Percentiles rank a stretch among this genome's conserved stretches.
These are phyloP conservation scores for Cirrhinus mrigala DNA, from an alignment of 2,797 vertebrate genomes.

Conservation along the genomic window DNA sequence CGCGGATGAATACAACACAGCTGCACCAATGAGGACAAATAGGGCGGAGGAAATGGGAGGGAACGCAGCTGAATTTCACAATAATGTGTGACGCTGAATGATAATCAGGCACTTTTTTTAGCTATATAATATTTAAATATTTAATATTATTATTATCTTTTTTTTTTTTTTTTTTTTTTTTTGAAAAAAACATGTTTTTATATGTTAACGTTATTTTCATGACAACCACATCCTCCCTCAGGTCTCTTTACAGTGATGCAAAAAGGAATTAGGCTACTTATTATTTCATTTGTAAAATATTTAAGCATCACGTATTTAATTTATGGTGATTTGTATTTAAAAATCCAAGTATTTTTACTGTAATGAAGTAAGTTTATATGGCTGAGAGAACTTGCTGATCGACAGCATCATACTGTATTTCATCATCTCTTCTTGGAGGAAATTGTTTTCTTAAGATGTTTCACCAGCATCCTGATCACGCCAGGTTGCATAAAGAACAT, in stretches of 20 bases:
- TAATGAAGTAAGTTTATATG: background rate
- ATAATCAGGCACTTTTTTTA: background rate
- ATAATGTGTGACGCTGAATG: conserved; percentile 25
- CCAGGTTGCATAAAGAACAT: background rate
- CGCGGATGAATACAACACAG: conserved; percentile 40
- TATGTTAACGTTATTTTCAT: background rate
- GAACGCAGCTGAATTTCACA: background rate
- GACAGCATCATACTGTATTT: background rate
- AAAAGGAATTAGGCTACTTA: background rate
- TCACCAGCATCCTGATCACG: background rate
- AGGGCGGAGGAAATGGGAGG: conserved; percentile 17
- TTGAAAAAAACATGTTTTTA: too few species aligned
- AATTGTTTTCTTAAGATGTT: background rate
- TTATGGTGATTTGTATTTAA: background rate
- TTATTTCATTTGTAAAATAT: background rate
- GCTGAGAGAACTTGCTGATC: background rate
- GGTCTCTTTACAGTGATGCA: background rate
- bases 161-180: too few species aligned
- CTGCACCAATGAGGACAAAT: background rate
- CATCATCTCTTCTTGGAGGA: background rate
- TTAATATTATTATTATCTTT: background rate
- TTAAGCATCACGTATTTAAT: background rate
- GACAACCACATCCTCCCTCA: background rate
- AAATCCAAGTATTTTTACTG: background rate
- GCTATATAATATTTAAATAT: background rate